These are phyloP conservation scores for Sebastes cheni DNA, from an alignment of 2,797 vertebrate species.

Conservation along the genomic window DNA sequence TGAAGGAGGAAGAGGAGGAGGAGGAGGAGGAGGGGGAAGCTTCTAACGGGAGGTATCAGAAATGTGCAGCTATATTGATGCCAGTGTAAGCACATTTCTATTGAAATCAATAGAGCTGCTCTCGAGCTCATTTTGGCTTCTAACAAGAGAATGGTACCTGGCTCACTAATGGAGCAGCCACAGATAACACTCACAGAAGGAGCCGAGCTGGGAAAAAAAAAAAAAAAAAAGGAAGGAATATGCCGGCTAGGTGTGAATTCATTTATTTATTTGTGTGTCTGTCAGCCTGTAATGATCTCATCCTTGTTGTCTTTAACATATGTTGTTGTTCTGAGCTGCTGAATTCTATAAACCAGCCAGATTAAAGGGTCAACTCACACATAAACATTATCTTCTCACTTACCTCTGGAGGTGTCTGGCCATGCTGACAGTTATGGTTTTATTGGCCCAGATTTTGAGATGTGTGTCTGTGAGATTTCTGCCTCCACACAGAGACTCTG, in stretches of 20 bases:
- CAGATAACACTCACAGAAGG: slow-evolving; percentile 20
- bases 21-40: slow-evolving; percentile 2
- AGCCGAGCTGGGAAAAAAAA: not conserved
- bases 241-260: not conserved
- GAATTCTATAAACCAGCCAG: not conserved
- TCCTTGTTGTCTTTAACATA: slow-evolving; percentile 1
- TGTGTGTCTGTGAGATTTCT: not conserved
- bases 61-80: slow-evolving; percentile 69
- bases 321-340: slow-evolving; percentile 12
- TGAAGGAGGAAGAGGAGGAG: slow-evolving; percentile 48
- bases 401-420: not conserved
- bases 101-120: slow-evolving; percentile 74
- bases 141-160: slow-evolving; percentile 57
- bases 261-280: slow-evolving; percentile 27
- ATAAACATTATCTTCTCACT: not conserved
- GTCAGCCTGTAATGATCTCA: not conserved
- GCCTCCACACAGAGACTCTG: not conserved
- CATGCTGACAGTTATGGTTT: not conserved
- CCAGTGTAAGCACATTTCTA: slow-evolving; percentile 74
- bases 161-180: slow-evolving; percentile 54
- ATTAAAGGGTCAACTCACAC: not conserved
- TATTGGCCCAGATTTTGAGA: not conserved
- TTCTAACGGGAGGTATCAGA: slow-evolving; percentile 64
- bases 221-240: not conserved
- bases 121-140: slow-evolving; percentile 62